Base-by-base conservation (phyloP, 2,888 invertebrate genomes). In the Apamea epomidion region DNA sequence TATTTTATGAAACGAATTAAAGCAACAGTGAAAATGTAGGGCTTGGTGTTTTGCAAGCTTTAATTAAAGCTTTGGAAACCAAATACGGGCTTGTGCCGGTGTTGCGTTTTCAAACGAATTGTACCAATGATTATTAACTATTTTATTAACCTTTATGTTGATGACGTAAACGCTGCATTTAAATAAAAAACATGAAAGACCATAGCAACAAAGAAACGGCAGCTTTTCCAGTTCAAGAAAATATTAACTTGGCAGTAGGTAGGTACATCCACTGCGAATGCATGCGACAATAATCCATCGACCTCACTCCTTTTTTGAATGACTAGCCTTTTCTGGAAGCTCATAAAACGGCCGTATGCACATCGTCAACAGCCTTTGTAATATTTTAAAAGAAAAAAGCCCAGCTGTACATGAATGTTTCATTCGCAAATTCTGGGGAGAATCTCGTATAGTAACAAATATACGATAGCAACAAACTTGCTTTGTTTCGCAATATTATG, bases 391-490 rank as follows among this genome's bases (percentile, higher is more conserved):
- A 42, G 6, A 37, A 76, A 29, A 14, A 51, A 12, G 5, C 25
- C 18, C 29, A 29, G 37, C 25, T 64, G 29, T 32, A 21, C 5
- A 18, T 42, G 0, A 54, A 25, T 51, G 21, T 54, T 51, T 25
- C 25, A 54, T 45, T 78, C 7, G n/a, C 18, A 6, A 79, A 37
- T 69, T 48, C 37, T 69, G 51, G 37, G 6, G 25, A 70, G 29
- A 65, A 48, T 65, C 48, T 73, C 45, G n/a, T 18, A 16, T 58
- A 48, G 32, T 21, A 42, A 81, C 62, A 67, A 32, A 64, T 58
- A 16, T 51, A 37, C 12, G 7, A 42, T 81, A 71, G 71, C 48
- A 74, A 80, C 42, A 68, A 62, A 42, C 62, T 45, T 73, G 74
- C 37, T 42, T 42, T 62, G 42, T 48, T 74, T 42, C 21, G 29